Percentiles rank a stretch among this genome's conserved stretches.
These are phyloP conservation scores for Hypotaenidia philippensis DNA, from an alignment of 2,797 vertebrate species.

Conservation along the genomic window DNA sequence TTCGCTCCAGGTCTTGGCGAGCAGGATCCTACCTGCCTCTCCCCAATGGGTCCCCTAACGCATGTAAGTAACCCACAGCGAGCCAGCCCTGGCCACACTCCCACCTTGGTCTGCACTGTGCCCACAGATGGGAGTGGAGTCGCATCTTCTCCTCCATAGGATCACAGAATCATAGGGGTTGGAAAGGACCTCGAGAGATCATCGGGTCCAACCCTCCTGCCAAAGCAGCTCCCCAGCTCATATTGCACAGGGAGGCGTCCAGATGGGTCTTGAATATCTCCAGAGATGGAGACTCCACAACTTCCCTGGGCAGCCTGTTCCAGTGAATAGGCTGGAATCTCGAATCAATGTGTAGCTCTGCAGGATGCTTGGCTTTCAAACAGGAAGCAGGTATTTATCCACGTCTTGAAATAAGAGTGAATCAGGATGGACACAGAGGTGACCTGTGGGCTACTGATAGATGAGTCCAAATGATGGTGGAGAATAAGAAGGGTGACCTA, in stretches of 20 bases:
- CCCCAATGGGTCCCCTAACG: slow-evolving; percentile 92
- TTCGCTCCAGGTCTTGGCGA: slow-evolving; percentile 94
- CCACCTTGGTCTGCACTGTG: not conserved
- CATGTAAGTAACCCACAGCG: slow-evolving; percentile 84
- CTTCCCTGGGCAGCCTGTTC: too few species aligned
- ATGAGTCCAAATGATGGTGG: not conserved
- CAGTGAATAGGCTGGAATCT: too few species aligned
- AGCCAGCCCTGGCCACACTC: not conserved
- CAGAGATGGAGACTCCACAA: too few species aligned
- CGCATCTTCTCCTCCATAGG: not conserved
- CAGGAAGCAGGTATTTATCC: fast-evolving
- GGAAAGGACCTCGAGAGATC: too few species aligned
- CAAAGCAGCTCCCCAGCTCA: too few species aligned
- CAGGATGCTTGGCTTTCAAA: not conserved
- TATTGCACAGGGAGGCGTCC: too few species aligned
- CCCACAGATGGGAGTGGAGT: fast-evolving
- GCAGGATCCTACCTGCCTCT: slow-evolving; percentile 94
- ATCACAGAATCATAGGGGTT: too few species aligned
- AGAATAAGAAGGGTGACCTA: not conserved
- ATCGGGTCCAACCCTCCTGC: too few species aligned
- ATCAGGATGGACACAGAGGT: not conserved
- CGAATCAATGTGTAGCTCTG: too few species aligned
- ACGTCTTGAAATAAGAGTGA: not conserved
- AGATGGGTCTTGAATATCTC: too few species aligned
- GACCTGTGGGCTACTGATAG: not conserved